These are phyloP conservation scores for Dasysyrphus albostriatus DNA, from an alignment of 2,888 invertebrate species.

Conservation along the genomic window DNA sequence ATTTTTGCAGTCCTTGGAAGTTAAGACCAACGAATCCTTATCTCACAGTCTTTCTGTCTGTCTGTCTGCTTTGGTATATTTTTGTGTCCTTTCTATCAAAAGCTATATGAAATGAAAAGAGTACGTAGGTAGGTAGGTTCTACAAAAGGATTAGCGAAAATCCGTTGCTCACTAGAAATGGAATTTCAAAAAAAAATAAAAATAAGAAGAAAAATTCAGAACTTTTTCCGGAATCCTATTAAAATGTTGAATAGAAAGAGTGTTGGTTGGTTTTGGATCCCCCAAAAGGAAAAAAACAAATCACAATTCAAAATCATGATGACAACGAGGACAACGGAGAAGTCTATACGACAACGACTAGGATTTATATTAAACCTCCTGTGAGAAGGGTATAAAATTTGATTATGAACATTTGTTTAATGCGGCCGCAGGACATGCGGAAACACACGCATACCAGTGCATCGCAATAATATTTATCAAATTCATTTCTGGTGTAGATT, in stretches of 20 bases:
- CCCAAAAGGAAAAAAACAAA: neutral
- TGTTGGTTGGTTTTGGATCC: neutral
- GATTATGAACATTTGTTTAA: conserved; percentile 72
- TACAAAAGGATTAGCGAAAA: conserved; percentile 71
- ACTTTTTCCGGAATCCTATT: conserved; percentile 67
- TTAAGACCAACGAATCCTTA: conserved; percentile 53
- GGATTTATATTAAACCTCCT: conserved; percentile 26
- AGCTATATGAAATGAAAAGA: conserved; percentile 20
- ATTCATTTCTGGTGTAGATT: conserved; percentile 18
- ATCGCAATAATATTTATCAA: conserved; percentile 36
- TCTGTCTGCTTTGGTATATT: conserved; percentile 57
- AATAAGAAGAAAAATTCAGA: conserved; percentile 10
- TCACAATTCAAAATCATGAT: conserved; percentile 39
- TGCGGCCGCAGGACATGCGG: conserved; percentile 67
- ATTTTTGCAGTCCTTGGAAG: conserved; percentile 43
- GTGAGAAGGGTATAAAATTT: conserved; percentile 57
- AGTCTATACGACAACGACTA: conserved; percentile 12
- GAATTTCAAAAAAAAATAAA: conserved; percentile 11
- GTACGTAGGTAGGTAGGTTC: conserved; percentile 12
- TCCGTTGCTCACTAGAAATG: conserved; percentile 49
- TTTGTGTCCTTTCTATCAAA: conserved; percentile 50
- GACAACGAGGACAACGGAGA: conserved; percentile 9
- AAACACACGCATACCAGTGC: conserved; percentile 40
- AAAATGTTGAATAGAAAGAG: conserved; percentile 47
- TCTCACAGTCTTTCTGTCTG: conserved; percentile 51